Evolutionary conservation across 2,888 invertebrate species (phyloP).

Genomic region (Pandemis heparana): DNA sequence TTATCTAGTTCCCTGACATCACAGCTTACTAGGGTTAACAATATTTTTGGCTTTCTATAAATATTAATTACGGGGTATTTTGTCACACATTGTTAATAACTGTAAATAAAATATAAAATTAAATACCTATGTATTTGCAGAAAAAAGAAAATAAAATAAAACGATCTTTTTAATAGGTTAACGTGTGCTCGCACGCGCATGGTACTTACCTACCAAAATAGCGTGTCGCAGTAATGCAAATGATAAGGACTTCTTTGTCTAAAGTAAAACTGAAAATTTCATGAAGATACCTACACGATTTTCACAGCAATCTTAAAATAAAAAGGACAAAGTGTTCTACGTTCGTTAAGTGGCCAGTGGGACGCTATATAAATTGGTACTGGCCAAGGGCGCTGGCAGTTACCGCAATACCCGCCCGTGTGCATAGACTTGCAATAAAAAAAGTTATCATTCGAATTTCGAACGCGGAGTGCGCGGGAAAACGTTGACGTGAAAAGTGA

Average conservation of each 20-base stretch:
- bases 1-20: too few species aligned
- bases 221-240: not conserved
- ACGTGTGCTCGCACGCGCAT: too few species aligned
- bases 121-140: too few species aligned
- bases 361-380: slow-evolving; percentile 67
- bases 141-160: too few species aligned
- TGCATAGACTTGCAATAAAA: slow-evolving; percentile 35
- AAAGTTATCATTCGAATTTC: slow-evolving; percentile 29
- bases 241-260: not conserved
- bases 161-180: too few species aligned
- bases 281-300: not conserved
- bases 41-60: too few species aligned
- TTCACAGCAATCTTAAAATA: not conserved
- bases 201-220: too few species aligned
- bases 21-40: too few species aligned
- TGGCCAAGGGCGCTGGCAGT: slow-evolving; percentile 62
- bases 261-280: not conserved
- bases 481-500: slow-evolving; percentile 30
- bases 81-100: too few species aligned
- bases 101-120: too few species aligned
- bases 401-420: slow-evolving; percentile 46
- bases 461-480: slow-evolving; percentile 39
- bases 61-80: too few species aligned
- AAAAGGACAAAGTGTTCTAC: slow-evolving; percentile 14
- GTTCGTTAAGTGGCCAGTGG: slow-evolving; percentile 33